Conservation (phyloP, 2,888 invertebrate species). For the Dendrolimus pini region DNA sequence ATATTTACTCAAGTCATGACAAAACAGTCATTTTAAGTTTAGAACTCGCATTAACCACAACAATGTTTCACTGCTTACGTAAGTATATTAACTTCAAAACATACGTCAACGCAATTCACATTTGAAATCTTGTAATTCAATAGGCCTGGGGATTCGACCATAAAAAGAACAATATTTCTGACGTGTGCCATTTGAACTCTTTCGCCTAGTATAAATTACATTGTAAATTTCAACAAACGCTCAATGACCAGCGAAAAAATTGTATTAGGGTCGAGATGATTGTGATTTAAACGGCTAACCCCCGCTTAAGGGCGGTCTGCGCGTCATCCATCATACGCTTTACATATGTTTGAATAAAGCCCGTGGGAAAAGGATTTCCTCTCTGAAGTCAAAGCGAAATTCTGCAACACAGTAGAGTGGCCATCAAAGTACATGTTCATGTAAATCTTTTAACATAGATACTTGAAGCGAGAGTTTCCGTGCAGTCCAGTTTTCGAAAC, state of each 20-base stretch:
- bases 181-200: slow-evolving; percentile 66
- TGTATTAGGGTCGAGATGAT: slow-evolving; percentile 60
- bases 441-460: too few relatives aligned
- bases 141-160: slow-evolving; percentile 47
- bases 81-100: background rate
- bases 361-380: slow-evolving; percentile 77
- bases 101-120: slow-evolving; percentile 5
- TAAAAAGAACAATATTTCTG: slow-evolving; percentile 64
- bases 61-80: slow-evolving; percentile 35
- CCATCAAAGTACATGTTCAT: slow-evolving; percentile 13
- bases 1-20: slow-evolving; percentile 41
- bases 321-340: slow-evolving; percentile 76
- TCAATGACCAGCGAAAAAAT: slow-evolving; percentile 68
- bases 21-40: slow-evolving; percentile 28
- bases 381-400: slow-evolving; percentile 69
- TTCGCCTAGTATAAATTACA: slow-evolving; percentile 59
- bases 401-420: slow-evolving; percentile 47
- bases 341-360: slow-evolving; percentile 78
- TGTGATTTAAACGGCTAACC: slow-evolving; percentile 70
- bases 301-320: slow-evolving; percentile 51
- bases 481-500: too few relatives aligned
- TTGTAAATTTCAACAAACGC: slow-evolving; percentile 65
- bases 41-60: slow-evolving; percentile 32
- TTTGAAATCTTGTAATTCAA: slow-evolving; percentile 32
- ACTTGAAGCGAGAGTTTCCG: too few relatives aligned